Base-by-base conservation (phyloP, 1,140 invertebrate species). In the Oncopodura yosiiana region DNA sequence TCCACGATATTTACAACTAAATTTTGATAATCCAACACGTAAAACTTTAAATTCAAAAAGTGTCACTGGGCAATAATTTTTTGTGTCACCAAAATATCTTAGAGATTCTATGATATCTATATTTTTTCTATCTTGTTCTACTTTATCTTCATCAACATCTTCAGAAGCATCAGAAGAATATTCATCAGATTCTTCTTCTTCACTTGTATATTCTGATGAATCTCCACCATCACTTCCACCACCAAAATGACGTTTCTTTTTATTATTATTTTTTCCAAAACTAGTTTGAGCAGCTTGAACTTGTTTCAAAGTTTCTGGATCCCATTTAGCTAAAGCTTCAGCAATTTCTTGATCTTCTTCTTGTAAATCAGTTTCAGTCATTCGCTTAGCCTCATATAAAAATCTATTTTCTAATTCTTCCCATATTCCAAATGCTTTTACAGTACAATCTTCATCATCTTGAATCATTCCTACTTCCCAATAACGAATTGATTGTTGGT, bases 11-110 rank as follows among this genome's bases (percentile, higher is more conserved):
- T 49, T 52, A 18, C 23, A 43, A 8, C 49, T 43, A 53, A 50
- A 44, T 2, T 34, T 29, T 9, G 53, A 39, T 12, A 16, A 43
- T 8, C 60, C 60, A 29, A 56, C 56, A 6, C 53, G 32, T 5
- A 62, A n/a, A 0, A 49, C 1, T 5, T 45, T 30, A 12, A 19
- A 24, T 6, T 62, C 53, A 11, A 18, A n/a, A 19, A 53, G 36
- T 9, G 56, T 58, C 3, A 62, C 60, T 2, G 60, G 60, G 32
- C 56, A 62, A 32, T 44, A 58, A 29, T 53, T 39, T 32, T 56
- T 52, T 4, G 45, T 37, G 18, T 59, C 49, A 3, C 60, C 60
- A 23, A 58, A 62, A 12, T 39, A 46, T 18, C 56, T 29, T 8
- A 51, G 39, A 2, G 29, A 29, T 27, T 62, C 53, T 38, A 51